phyloP scores from a whole-genome alignment of 2,113 vertebrate genomes.

The Naja naja region DNA sequence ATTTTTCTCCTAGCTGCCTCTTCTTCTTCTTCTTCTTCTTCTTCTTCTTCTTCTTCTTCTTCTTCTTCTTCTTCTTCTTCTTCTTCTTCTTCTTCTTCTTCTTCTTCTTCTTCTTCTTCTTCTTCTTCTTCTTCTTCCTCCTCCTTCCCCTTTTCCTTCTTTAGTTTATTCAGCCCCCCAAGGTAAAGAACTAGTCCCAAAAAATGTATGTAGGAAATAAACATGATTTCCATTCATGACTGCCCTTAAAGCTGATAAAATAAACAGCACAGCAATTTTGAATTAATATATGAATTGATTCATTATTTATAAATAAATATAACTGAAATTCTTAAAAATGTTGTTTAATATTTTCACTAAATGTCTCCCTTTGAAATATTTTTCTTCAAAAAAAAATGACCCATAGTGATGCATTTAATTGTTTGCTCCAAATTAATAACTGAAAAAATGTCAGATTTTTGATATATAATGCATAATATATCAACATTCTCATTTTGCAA shows the following conservation, averaged over 20 bases:
- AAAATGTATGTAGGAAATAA: background rate
- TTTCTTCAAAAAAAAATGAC: background rate
- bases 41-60: too few species aligned
- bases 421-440: constrained; percentile 32
- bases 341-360: background rate
- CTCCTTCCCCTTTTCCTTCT: too few species aligned
- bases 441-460: constrained; percentile 47
- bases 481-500: background rate
- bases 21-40: too few species aligned
- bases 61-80: too few species aligned
- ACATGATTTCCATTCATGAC: background rate
- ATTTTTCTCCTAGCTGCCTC: background rate
- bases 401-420: constrained; percentile 34
- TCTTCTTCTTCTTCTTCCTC: too few species aligned
- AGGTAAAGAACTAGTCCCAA: background rate
- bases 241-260: background rate
- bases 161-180: too few species aligned
- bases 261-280: background rate
- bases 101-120: too few species aligned
- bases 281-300: background rate
- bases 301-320: background rate
- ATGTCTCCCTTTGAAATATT: background rate
- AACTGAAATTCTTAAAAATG: background rate
- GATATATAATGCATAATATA: background rate
- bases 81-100: too few species aligned